These are phyloP conservation scores for Drosophila pseudotalamancana DNA, from an alignment of 2,888 invertebrate genomes.

Conservation along the genomic window DNA sequence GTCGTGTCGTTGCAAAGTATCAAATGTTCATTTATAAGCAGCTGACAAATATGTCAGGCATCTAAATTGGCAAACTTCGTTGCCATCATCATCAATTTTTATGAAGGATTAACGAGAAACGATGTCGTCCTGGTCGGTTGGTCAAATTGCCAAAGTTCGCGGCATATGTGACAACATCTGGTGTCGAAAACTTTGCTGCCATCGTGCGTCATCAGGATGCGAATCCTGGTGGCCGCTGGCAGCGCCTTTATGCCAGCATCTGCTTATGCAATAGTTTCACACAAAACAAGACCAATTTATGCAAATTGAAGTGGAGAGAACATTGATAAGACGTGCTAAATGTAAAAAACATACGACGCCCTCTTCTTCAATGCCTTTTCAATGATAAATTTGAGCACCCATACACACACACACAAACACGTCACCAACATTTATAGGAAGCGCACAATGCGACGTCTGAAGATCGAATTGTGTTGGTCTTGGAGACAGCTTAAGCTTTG, in stretches of 20 bases:
- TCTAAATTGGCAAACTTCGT: slow-evolving; percentile 63
- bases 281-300: slow-evolving; percentile 58
- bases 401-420: slow-evolving; percentile 20
- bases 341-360: slow-evolving; percentile 26
- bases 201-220: slow-evolving; percentile 44
- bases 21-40: slow-evolving; percentile 63
- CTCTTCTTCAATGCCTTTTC: slow-evolving; percentile 61
- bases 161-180: slow-evolving; percentile 63
- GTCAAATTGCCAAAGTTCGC: slow-evolving; percentile 67
- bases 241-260: background rate
- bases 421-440: slow-evolving; percentile 27
- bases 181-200: slow-evolving; percentile 42
- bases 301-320: slow-evolving; percentile 64
- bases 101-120: slow-evolving; percentile 74
- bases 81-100: slow-evolving; percentile 75
- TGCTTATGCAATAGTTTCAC: slow-evolving; percentile 59
- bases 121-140: slow-evolving; percentile 27
- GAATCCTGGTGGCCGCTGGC: slow-evolving; percentile 16
- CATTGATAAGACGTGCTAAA: slow-evolving; percentile 62
- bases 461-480: slow-evolving; percentile 26
- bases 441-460: slow-evolving; percentile 9
- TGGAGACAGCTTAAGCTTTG: slow-evolving; percentile 9
- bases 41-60: slow-evolving; percentile 62
- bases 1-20: slow-evolving; percentile 31
- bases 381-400: slow-evolving; percentile 63